Evolutionary conservation across 2,113 vertebrate genomes (phyloP).

Genomic region (Hyla sarda): DNA sequence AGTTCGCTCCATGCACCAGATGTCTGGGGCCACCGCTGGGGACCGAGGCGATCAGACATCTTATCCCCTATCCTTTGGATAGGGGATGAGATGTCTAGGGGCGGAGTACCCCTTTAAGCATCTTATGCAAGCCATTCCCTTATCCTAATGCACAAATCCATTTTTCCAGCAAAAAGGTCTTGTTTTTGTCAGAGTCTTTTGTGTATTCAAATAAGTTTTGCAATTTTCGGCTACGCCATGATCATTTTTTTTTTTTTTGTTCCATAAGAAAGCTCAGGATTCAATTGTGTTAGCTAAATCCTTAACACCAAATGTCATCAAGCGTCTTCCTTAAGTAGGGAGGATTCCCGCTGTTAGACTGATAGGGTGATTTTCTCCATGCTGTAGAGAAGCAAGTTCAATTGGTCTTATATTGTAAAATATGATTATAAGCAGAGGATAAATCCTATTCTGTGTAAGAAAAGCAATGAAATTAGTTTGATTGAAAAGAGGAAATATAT

Average conservation of each 20-base stretch:
- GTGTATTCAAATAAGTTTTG: constrained; percentile 49
- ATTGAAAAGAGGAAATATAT: constrained; percentile 30
- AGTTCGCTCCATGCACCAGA: too few species aligned
- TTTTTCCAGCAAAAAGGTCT: constrained; percentile 18
- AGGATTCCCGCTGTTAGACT: constrained; percentile 50
- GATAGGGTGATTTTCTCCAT: constrained; percentile 53
- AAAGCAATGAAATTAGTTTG: constrained; percentile 51
- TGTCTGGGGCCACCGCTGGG: too few species aligned
- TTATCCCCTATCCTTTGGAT: too few species aligned
- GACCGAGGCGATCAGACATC: too few species aligned
- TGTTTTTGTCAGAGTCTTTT: constrained; percentile 33
- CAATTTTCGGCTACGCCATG: constrained; percentile 9
- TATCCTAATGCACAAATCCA: not conserved
- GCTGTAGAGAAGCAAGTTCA: constrained; percentile 44
- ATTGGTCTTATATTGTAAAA: constrained; percentile 58
- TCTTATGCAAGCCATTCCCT: constrained; percentile 1
- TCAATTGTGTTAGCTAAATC: constrained; percentile 53
- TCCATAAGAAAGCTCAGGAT: constrained; percentile 38
- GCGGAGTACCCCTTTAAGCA: too few species aligned
- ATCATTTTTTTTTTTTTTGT: constrained; percentile 47
- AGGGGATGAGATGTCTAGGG: too few species aligned
- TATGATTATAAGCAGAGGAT: constrained; percentile 42
- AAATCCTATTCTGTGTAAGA: constrained; percentile 25
- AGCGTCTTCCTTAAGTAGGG: constrained; percentile 46
- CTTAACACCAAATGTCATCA: constrained; percentile 53